A percentile compares a stretch with the other conserved stretches of the same genome.
Conservation (phyloP, 2,797 vertebrate genomes). For the Micrastur ruficollis region DNA sequence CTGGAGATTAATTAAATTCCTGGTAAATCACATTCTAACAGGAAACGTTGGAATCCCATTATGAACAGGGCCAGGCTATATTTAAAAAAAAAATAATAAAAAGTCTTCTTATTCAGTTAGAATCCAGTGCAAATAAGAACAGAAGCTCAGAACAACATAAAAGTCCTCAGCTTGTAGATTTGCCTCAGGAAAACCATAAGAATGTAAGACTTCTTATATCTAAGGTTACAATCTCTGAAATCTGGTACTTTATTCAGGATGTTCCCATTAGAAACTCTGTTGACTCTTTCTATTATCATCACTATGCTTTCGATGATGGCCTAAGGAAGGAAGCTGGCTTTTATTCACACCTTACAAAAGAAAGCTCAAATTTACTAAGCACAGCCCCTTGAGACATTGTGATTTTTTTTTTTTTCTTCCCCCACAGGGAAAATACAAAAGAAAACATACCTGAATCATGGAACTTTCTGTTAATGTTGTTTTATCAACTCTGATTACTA, state of each 20-base stretch:
- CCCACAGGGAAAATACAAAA: not conserved
- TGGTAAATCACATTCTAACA: constrained; percentile 12
- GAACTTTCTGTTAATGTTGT: not conserved
- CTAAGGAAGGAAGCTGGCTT: not conserved
- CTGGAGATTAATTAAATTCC: constrained; percentile 16
- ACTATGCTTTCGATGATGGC: not conserved
- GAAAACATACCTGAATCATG: not conserved
- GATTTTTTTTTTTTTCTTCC: not conserved
- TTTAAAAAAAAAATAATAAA: not conserved
- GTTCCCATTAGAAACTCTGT: not conserved
- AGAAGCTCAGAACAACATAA: not conserved
- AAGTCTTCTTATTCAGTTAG: not conserved
- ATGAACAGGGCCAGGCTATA: not conserved
- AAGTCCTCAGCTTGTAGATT: not conserved
- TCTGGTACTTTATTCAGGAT: not conserved
- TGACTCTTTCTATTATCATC: constrained; percentile 2
- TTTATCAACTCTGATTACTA: not conserved
- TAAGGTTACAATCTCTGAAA: not conserved
- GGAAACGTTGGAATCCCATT: not conserved
- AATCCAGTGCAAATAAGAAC: not conserved
- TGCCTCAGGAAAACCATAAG: not conserved
- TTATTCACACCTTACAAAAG: not conserved
- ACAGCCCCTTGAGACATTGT: not conserved
- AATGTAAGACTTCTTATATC: not conserved
- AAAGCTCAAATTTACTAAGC: not conserved